Percentiles rank a stretch among this genome's conserved stretches.
These are phyloP conservation scores for Drosophila koepferae DNA, from an alignment of 2,888 invertebrate genomes.

Conservation along the genomic window DNA sequence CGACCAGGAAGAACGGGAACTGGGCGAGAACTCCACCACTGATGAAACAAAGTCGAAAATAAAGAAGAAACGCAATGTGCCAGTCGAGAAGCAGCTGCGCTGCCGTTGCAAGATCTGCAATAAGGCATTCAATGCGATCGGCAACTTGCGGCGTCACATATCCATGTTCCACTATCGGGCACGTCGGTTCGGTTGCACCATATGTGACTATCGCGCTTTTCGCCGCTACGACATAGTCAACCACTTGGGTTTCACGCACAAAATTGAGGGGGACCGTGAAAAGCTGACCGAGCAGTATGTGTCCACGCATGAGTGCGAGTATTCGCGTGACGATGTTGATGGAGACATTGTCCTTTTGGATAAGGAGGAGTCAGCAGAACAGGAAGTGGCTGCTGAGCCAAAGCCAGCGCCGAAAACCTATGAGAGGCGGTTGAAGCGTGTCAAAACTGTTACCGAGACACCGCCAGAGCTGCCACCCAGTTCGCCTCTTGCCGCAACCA, in stretches of 20 bases:
- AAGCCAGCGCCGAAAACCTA: conserved; percentile 58
- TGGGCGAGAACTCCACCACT: conserved; percentile 14
- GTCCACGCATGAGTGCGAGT: conserved; percentile 80
- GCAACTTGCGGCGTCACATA: conserved; percentile 84
- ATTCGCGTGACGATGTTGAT: conserved; percentile 83
- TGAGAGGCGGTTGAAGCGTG: conserved; percentile 63
- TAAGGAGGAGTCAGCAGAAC: conserved; percentile 50
- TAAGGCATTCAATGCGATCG: conserved; percentile 84
- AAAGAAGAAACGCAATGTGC: conserved; percentile 67
- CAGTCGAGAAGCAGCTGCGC: conserved; percentile 74
- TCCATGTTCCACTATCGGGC: conserved; percentile 85
- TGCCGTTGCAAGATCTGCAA: conserved; percentile 84
- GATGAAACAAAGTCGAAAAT: conserved; percentile 38
- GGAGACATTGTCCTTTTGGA: conserved; percentile 82
- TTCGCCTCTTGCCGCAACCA: conserved; percentile 19
- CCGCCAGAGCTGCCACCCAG: conserved; percentile 21
- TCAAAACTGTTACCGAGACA: conserved; percentile 46
- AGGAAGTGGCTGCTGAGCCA: conserved; percentile 31
- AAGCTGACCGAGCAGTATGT: conserved; percentile 82
- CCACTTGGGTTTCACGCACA: conserved; percentile 88
- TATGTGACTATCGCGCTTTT: conserved; percentile 90
- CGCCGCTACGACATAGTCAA: conserved; percentile 88
- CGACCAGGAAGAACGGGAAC: conserved; percentile 19
- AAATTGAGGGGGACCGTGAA: conserved; percentile 86
- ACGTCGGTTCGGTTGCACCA: conserved; percentile 90